A percentile compares a stretch with the other conserved stretches of the same genome.
Evolutionary conservation across 1,140 invertebrate genomes (phyloP).

Genomic region (Meloidogyne floridensis): DNA sequence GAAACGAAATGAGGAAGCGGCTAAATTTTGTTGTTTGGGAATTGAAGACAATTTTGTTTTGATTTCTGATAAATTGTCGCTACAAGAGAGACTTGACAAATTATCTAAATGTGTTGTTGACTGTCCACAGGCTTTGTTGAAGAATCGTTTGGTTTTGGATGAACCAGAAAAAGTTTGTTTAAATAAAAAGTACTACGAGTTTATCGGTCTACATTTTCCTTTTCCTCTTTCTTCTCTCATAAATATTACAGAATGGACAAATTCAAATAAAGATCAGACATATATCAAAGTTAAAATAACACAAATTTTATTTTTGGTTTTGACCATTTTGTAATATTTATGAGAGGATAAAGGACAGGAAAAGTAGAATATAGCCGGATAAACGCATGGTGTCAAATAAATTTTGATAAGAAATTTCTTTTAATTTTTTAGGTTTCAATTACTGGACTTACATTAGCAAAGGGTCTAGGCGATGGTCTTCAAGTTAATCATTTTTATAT

Average conservation of each 20-base stretch:
- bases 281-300: too few relatives aligned
- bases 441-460: slow-evolving; percentile 40
- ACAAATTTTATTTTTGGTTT: too few relatives aligned
- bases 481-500: slow-evolving; percentile 55
- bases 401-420: neutral
- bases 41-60: slow-evolving; percentile 16
- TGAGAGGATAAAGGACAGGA: too few relatives aligned
- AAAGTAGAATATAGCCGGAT: too few relatives aligned
- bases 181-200: too few relatives aligned
- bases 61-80: slow-evolving; percentile 16
- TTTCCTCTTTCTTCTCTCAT: too few relatives aligned
- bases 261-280: too few relatives aligned
- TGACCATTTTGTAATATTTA: too few relatives aligned
- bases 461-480: slow-evolving; percentile 51
- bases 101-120: neutral
- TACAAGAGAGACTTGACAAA: slow-evolving; percentile 24
- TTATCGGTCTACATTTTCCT: too few relatives aligned
- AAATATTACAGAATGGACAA: too few relatives aligned
- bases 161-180: slow-evolving; percentile 30
- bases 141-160: slow-evolving; percentile 9
- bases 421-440: slow-evolving; percentile 50
- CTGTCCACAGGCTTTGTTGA: too few relatives aligned
- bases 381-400: neutral
- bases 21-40: neutral
- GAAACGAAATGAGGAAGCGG: slow-evolving; percentile 40